These are phyloP conservation scores for Anseranas semipalmata DNA, from an alignment of 2,113 vertebrate species.

Conservation along the genomic window DNA sequence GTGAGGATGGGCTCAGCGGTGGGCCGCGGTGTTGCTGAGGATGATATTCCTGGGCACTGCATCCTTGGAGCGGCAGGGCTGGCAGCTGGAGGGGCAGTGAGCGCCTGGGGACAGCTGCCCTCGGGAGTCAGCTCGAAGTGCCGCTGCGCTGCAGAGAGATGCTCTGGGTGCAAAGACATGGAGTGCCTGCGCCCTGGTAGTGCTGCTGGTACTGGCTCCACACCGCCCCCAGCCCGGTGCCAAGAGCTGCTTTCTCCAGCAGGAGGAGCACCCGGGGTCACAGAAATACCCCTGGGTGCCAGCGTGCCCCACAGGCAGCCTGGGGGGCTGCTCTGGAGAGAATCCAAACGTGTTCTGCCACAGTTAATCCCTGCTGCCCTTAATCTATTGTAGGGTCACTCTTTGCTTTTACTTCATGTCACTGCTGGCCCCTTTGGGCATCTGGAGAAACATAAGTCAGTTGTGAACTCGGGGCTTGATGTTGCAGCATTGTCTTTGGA, in stretches of 20 bases:
- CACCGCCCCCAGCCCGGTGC: not conserved
- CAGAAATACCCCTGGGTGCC: not conserved
- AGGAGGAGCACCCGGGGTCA: not conserved
- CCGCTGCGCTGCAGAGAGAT: rapidly evolving
- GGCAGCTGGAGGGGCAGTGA: not conserved
- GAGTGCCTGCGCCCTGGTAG: not conserved
- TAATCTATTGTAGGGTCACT: not conserved
- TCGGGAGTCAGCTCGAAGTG: rapidly evolving
- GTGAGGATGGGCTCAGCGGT: not conserved
- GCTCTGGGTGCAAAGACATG: not conserved
- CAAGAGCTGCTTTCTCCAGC: not conserved
- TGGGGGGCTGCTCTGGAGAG: not conserved
- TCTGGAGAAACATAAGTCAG: not conserved
- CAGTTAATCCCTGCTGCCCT: not conserved
- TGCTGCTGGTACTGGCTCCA: not conserved
- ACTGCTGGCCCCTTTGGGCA: not conserved
- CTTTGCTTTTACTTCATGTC: not conserved
- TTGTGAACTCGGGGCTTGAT: not conserved
- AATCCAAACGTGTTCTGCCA: not conserved
- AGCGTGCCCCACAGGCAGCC: not conserved
- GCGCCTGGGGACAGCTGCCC: not conserved
- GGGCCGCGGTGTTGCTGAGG: not conserved
- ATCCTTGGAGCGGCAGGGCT: not conserved
- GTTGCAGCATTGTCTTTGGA: not conserved
- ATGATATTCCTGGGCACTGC: not conserved